phyloP scores from a whole-genome alignment of 2,888 invertebrate genomes.

The Muscina levida region DNA sequence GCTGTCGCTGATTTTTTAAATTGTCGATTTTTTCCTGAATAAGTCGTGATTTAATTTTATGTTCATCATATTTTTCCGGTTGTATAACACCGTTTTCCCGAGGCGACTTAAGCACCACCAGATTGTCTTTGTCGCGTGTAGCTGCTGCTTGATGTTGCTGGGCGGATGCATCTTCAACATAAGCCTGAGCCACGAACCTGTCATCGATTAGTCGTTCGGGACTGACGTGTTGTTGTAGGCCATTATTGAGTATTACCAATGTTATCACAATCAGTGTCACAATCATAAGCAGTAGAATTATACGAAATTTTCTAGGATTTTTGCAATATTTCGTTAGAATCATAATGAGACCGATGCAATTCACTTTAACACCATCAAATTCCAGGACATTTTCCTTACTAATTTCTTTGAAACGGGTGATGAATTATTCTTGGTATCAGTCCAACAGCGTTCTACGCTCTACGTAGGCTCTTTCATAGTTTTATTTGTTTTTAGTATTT shows the following conservation, averaged over 20 bases:
- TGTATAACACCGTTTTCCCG: conserved; percentile 76
- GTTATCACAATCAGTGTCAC: conserved; percentile 76
- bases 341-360: conserved; percentile 69
- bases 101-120: conserved; percentile 68
- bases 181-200: conserved; percentile 74
- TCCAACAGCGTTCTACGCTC: conserved; percentile 30
- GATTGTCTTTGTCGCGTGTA: conserved; percentile 44
- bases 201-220: conserved; percentile 75
- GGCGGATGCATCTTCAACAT: conserved; percentile 58
- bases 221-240: conserved; percentile 70
- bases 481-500: conserved; percentile 19
- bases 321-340: conserved; percentile 79
- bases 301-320: conserved; percentile 78
- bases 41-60: conserved; percentile 77
- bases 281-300: conserved; percentile 75
- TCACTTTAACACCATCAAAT: conserved; percentile 26
- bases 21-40: conserved; percentile 77
- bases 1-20: conserved; percentile 71
- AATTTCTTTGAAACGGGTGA: conserved; percentile 8
- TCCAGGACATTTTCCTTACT: neutral
- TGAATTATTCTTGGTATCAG: conserved; percentile 31
- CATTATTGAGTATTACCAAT: conserved; percentile 74
- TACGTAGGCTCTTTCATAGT: conserved; percentile 42
- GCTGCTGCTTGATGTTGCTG: conserved; percentile 58
- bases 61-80: conserved; percentile 79